A percentile compares a stretch with the other conserved stretches of the same genome.
phyloP scores from a whole-genome alignment of 2,888 invertebrate genomes.

The Netelia inedita region DNA sequence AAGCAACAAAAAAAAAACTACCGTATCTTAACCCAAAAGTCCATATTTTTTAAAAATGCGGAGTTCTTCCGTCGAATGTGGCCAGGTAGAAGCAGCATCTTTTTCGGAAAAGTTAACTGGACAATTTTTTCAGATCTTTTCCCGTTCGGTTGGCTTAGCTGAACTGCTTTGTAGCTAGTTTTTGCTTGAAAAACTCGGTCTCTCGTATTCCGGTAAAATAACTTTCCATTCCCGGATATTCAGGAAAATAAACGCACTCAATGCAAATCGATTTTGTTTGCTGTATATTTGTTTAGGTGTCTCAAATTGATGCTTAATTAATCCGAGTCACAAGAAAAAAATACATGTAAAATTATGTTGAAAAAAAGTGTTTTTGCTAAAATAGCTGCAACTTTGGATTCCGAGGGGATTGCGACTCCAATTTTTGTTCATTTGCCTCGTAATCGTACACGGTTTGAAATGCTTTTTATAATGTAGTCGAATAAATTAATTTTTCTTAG shows the following conservation, averaged over 20 bases:
- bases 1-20: conserved; percentile 74
- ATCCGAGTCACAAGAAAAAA: neutral
- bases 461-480: neutral
- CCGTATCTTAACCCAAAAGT: conserved; percentile 80
- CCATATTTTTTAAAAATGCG: conserved; percentile 72
- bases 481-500: conserved; percentile 10
- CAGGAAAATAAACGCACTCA: neutral
- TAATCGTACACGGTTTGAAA: neutral
- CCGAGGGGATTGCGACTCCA: neutral
- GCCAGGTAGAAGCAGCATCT: conserved; percentile 14
- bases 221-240: conserved; percentile 18
- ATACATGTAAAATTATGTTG: neutral
- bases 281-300: neutral
- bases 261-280: neutral
- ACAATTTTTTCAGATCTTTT: conserved; percentile 63
- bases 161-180: conserved; percentile 13
- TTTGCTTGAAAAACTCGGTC: conserved; percentile 50
- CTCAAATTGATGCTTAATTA: neutral
- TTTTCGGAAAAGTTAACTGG: conserved; percentile 61
- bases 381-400: neutral
- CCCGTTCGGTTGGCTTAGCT: conserved; percentile 41
- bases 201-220: conserved; percentile 44
- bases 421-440: neutral
- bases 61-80: neutral
- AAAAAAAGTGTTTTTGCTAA: neutral